These are phyloP conservation scores for Serripes groenlandicus DNA, from an alignment of 2,888 invertebrate genomes.

Conservation along the genomic window DNA sequence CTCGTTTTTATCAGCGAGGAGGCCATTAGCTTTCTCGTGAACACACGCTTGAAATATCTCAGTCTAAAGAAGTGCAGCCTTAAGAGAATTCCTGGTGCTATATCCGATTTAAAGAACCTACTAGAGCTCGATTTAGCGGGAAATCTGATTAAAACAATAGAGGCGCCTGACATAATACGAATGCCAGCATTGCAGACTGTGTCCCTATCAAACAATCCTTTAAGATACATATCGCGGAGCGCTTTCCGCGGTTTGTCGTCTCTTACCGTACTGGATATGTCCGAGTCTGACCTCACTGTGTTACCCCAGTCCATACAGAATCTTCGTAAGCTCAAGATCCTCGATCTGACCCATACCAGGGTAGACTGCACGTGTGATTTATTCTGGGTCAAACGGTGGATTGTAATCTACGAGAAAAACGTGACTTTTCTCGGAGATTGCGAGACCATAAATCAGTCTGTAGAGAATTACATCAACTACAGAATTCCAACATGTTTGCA, in stretches of 20 bases:
- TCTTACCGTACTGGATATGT: constrained; percentile 54
- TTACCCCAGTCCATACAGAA: constrained; percentile 62
- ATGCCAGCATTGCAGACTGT: constrained; percentile 45
- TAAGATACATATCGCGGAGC: constrained; percentile 58
- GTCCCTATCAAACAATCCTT: constrained; percentile 57
- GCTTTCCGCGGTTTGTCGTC: constrained; percentile 46
- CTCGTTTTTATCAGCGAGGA: constrained; percentile 61
- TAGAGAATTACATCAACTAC: constrained; percentile 54
- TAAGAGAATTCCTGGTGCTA: constrained; percentile 61
- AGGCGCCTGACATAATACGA: constrained; percentile 59
- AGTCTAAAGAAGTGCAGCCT: constrained; percentile 59
- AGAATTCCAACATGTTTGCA: constrained; percentile 64
- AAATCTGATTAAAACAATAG: constrained; percentile 66
- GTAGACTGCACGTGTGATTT: constrained; percentile 70
- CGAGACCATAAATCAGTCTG: constrained; percentile 56
- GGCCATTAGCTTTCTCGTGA: constrained; percentile 32
- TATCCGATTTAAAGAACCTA: constrained; percentile 47
- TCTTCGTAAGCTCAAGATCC: constrained; percentile 10
- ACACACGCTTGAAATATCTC: constrained; percentile 37
- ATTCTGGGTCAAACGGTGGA: constrained; percentile 56
- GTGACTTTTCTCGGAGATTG: constrained; percentile 56
- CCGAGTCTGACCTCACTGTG: constrained; percentile 40
- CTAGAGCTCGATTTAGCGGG: constrained; percentile 57
- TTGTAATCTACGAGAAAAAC: not conserved
- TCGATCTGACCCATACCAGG: constrained; percentile 29